Conservation (phyloP, 2,113 vertebrate genomes). For the Pomatorhinus ruficollis region DNA sequence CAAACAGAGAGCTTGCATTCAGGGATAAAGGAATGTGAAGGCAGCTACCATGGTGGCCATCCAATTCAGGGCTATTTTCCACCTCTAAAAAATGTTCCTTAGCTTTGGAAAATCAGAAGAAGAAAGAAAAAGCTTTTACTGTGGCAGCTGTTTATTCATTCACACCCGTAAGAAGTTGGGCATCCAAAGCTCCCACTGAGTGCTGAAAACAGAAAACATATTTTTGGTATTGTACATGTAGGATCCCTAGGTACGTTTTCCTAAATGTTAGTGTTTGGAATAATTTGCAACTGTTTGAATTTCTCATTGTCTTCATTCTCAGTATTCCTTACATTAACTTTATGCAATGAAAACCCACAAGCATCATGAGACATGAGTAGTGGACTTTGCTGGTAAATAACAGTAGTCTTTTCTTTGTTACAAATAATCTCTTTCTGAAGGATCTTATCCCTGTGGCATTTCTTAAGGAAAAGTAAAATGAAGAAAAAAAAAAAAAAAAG, state of each 20-base stretch:
- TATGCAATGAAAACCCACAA: not conserved
- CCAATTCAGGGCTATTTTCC: not conserved
- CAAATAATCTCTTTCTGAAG: not conserved
- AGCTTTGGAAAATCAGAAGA: not conserved
- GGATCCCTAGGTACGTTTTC: not conserved
- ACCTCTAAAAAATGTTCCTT: not conserved
- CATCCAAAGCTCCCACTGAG: not conserved
- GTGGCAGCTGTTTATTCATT: not conserved
- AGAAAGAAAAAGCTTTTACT: not conserved
- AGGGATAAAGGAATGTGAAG: not conserved
- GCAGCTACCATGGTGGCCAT: not conserved
- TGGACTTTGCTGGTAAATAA: not conserved
- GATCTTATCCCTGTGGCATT: not conserved
- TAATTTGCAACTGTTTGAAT: not conserved
- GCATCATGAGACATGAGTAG: not conserved
- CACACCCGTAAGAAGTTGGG: not conserved
- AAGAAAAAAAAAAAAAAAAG: accelerated
- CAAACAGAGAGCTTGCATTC: not conserved
- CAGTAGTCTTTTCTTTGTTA: not conserved
- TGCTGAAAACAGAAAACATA: not conserved
- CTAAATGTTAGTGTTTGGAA: not conserved
- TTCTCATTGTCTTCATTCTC: not conserved
- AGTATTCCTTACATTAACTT: not conserved
- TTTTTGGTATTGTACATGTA: not conserved
- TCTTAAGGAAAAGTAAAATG: not conserved